These are phyloP conservation scores for Dicycla oo DNA, from an alignment of 2,888 invertebrate genomes.

Conservation along the genomic window DNA sequence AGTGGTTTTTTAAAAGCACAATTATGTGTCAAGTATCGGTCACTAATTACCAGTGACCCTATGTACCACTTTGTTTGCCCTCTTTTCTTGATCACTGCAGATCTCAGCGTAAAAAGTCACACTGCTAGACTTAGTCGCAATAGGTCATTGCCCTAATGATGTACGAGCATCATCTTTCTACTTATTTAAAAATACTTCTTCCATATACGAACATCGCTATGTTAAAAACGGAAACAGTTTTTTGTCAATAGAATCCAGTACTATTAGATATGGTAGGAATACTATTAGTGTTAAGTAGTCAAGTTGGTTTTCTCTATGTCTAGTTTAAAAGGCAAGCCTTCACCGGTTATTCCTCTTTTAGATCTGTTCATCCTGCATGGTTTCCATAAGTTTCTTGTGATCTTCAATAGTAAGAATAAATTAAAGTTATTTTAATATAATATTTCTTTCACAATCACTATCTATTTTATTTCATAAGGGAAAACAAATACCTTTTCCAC, in stretches of 20 bases:
- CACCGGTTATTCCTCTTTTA: constrained; percentile 26
- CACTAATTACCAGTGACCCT: too few relatives aligned
- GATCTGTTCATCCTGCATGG: background rate
- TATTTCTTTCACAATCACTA: too few relatives aligned
- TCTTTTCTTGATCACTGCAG: background rate
- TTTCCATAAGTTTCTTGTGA: constrained; percentile 14
- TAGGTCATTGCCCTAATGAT: constrained; percentile 21
- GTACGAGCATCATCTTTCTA: constrained; percentile 21
- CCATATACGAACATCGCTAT: constrained; percentile 27
- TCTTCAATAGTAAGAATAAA: too few relatives aligned
- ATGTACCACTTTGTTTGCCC: too few relatives aligned
- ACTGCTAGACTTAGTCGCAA: background rate
- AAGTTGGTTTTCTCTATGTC: constrained; percentile 47
- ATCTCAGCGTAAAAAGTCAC: background rate
- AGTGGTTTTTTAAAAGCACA: too few relatives aligned
- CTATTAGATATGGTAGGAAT: constrained; percentile 24
- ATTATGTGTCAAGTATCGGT: too few relatives aligned
- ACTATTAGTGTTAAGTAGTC: constrained; percentile 34
- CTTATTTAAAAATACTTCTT: constrained; percentile 46
- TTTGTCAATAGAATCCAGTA: constrained; percentile 28
- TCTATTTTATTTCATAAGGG: too few relatives aligned
- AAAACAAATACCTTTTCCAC: too few relatives aligned
- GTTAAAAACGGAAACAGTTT: constrained; percentile 35
- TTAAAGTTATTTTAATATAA: too few relatives aligned
- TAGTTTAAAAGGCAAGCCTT: background rate